Conservation (phyloP, 2,888 invertebrate genomes). For the Therioaphis trifolii region DNA sequence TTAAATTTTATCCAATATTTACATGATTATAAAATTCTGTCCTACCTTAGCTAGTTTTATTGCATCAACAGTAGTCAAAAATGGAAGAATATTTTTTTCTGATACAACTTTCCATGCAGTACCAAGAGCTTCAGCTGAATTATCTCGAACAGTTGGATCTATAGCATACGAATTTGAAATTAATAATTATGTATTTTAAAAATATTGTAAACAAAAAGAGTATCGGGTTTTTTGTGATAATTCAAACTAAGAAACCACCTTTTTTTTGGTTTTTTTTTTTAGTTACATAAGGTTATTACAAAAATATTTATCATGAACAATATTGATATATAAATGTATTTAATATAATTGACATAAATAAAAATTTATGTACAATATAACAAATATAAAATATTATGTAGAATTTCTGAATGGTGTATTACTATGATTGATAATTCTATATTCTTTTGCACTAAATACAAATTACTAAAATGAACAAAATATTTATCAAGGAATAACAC, state of each 20-base stretch:
- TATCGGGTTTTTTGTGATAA: no score
- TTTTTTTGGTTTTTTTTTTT: no score
- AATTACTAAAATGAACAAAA: neutral
- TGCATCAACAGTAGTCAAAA: slow-evolving; percentile 88
- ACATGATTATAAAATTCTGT: slow-evolving; percentile 2
- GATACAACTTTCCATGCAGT: slow-evolving; percentile 93
- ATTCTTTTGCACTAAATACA: neutral
- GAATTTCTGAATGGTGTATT: neutral
- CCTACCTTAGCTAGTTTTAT: slow-evolving; percentile 87
- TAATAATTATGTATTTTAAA: slow-evolving; percentile 11
- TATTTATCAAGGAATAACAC: neutral
- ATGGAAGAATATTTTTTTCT: slow-evolving; percentile 87
- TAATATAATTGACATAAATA: no score
- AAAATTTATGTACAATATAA: no score
- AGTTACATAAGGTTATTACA: no score
- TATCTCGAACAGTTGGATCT: slow-evolving; percentile 92
- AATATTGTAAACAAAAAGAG: neutral
- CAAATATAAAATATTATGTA: slow-evolving; percentile 66
- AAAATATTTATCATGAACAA: no score
- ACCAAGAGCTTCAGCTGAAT: slow-evolving; percentile 92
- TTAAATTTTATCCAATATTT: no score
- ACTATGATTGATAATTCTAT: neutral
- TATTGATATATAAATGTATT: slow-evolving; percentile 20
- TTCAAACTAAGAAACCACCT: no score
- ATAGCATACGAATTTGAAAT: slow-evolving; percentile 68